Evolutionary conservation across 2,888 invertebrate genomes (phyloP), one percentile per base, ranked within the genome.

Genomic region (Tigriopus californicus): DNA sequence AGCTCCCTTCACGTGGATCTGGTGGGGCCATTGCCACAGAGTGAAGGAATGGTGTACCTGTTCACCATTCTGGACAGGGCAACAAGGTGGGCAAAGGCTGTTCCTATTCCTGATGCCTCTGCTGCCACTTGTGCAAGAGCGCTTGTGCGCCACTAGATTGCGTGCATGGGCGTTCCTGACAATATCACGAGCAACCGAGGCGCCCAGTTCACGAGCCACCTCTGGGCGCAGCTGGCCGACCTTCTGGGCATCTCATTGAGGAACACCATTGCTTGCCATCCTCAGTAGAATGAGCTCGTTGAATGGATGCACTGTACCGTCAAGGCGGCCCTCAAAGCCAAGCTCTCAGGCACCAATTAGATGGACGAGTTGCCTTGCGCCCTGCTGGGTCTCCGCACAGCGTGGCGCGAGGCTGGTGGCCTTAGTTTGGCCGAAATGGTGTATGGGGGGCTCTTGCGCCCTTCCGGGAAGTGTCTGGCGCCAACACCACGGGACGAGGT

Each of bases 121-220:
- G 71, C 70, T 0, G 68, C 68, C 60, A 68, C 69, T 1, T 67
- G 68, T 1, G 57, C 41, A 1, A 20, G 13, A 2, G 54, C 58
- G 10, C 11, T 54, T 8, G 6, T 54, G 4, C 2, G n/a, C 6
- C 42, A 40, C 20, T 54, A 40, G 54, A 12, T 54, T 6, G 3
- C 41, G 15, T 10, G 33, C 4, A 5, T 41, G 5, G 40, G 40
- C 15, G 4, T 3, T 5, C 40, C 54, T n/a, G 22, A 18, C 11
- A 6, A n/a, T 41, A 3, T 54, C 5, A 54, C 54, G 8, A 41
- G 5, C 3, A 40, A 54, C 40, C 54, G 54, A 3, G 54, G 54
- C 4, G 6, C 33, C 3, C 40, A 54, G 12, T 54, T 54, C 25
- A 25, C n/a, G 4, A 33, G 33, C 5, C 4, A 13, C 5, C 12